Conservation (phyloP, 1,140 invertebrate genomes). For the Aphelenchoides fujianensis region DNA sequence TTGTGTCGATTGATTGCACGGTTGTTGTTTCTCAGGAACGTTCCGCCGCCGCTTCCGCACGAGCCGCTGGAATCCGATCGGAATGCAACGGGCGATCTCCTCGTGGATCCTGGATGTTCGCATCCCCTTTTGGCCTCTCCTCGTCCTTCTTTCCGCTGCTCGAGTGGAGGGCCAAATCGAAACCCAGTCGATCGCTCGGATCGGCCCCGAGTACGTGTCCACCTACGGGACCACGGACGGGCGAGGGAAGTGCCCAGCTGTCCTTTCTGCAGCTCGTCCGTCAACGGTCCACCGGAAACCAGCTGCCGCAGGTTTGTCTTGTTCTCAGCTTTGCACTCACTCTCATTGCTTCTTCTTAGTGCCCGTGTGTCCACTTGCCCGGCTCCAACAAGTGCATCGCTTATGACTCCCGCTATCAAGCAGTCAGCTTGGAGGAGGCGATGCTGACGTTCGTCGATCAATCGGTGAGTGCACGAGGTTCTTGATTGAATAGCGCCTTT, state of each 20-base stretch:
- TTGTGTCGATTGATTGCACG: too few species aligned
- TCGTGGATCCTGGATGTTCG: too few species aligned
- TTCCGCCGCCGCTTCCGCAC: too few species aligned
- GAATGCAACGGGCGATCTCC: too few species aligned
- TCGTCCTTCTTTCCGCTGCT: too few species aligned
- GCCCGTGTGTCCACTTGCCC: slow-evolving; percentile 41
- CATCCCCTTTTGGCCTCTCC: too few species aligned
- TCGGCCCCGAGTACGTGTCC: slow-evolving; percentile 9
- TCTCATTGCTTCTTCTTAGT: slow-evolving; percentile 34
- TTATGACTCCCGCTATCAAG: slow-evolving; percentile 35
- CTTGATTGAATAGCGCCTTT: not conserved
- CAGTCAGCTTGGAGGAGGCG: slow-evolving; percentile 41
- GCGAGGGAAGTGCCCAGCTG: slow-evolving; percentile 14
- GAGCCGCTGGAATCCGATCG: too few species aligned
- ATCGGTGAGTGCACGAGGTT: slow-evolving; percentile 4
- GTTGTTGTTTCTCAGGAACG: too few species aligned
- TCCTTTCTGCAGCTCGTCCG: slow-evolving; percentile 38
- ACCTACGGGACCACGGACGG: not conserved
- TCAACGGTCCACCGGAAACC: slow-evolving; percentile 33
- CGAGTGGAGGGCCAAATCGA: slow-evolving; percentile 29
- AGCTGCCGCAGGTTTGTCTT: slow-evolving; percentile 39
- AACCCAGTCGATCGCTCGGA: slow-evolving; percentile 31
- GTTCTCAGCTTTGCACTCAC: not conserved
- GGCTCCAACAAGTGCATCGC: slow-evolving; percentile 36
- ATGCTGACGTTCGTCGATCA: slow-evolving; percentile 49